Evolutionary conservation across 2,888 invertebrate genomes (phyloP), one percentile per base, ranked within the genome.

Genomic region (Rhabditophanes sp.): DNA sequence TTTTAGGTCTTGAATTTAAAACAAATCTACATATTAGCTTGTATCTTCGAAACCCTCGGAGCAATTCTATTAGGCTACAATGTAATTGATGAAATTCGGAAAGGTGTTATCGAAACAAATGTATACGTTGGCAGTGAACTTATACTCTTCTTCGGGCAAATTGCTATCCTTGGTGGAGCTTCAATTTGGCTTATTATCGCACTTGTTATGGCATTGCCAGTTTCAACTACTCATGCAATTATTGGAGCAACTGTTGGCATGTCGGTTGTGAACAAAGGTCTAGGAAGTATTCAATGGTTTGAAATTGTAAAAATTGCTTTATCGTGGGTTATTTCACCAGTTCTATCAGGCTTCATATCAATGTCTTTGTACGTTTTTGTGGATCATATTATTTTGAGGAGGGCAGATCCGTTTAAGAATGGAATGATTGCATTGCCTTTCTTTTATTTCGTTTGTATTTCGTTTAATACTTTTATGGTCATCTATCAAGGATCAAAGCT

Each of bases 51-150:
- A 72, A 80, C 88, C 42, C 78, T 84, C 14, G 96, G 96, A 31
- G 81, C 93, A 30, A 77, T 90, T 45, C 74, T 93, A 34, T 81
- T 96, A 64, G 87, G 87, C 85, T 68, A n/a, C 11, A 42, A 43
- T 37, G 93, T 96, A 28, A 90, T 88, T 17, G 88, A 90, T 67
- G 96, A 93, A 4, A 88, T 96, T 79, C 76, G 93, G 25, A 90
- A 90, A 69, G 90, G 90, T 27, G 90, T 96, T 44, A 71, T 90
- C 45, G 85, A 90, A 64, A 78, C 85, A 17, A 71, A 74, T 2
- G 70, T 84, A 34, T 96, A 88, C 67, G 76, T 78, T 52, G 77
- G 79, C 48, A 72, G 75, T 17, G n/a, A n/a, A n/a, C n/a, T n/a
- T n/a, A n/a, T n/a, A n/a, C n/a, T n/a, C n/a, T n/a, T 43, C 16